Base-by-base conservation (phyloP, 2,797 vertebrate genomes). In the Steatocranus sp. region DNA sequence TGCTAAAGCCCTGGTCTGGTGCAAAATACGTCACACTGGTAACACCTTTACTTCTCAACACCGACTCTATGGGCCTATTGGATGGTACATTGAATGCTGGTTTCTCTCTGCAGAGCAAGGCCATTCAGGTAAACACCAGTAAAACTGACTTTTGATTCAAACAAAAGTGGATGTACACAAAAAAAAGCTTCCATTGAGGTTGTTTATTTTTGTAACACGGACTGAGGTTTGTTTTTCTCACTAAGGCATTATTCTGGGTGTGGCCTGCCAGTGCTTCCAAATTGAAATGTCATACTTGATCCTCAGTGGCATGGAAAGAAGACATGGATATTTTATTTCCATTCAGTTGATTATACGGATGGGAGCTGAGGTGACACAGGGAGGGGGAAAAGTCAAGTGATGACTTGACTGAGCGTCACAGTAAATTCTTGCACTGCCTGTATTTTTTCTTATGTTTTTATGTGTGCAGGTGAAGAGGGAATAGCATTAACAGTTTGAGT, bases 21-120 rank as follows among this genome's bases (percentile, higher is more conserved):
- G 97, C 98, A 17, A 98, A 97, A 0, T 98, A 97, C 1, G 95
- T 98, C 86, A 98, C 98, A 1, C 92, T 99, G 93, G 97, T 99
- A 41, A 97, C 98, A 1, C 98, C 98, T 49, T 97, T 99, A 75
- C 94, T 99, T 76, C 90, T 95, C 83, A 97, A 97, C 88, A 94
- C 97, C 4, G 98, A 99, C 78, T 95, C 87, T 25, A 91, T 97
- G 86, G 98, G 98, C 36, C 81, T 98, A 48, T 94, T 98, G 30
- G 97, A 97, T 1, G 98, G 98, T 86, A 93, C 96, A 86, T 23
- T 97, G 70, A 94, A 92, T 23, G 96, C 97, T 6, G 97, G 97
- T 14, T 82, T 96, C 79, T 97, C 95, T 1, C 84, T 98, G 80
- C 96, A 97, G 11, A 95, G 92, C 58, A 98, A 97, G 92, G 92